These are phyloP conservation scores for Enteromius viviparus DNA, from an alignment of 2,797 vertebrate genomes.

Conservation along the genomic window DNA sequence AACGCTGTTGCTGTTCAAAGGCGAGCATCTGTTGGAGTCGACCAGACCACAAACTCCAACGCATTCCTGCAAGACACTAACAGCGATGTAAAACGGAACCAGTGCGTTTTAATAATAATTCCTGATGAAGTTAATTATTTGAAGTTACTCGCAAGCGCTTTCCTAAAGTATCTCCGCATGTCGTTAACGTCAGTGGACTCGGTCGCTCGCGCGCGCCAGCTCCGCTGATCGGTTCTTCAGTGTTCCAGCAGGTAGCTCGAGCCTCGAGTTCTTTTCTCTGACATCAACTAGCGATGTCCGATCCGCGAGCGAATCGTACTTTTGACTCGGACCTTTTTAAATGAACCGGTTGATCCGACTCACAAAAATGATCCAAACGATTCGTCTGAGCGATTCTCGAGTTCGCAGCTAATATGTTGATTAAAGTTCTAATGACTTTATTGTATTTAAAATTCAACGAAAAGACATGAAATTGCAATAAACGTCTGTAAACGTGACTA, in stretches of 20 bases:
- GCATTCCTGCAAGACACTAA: slow-evolving; percentile 13
- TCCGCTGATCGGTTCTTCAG: slow-evolving; percentile 59
- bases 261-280: slow-evolving; percentile 69
- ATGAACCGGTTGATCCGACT: not conserved
- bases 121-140: not conserved
- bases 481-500: not conserved
- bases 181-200: not conserved
- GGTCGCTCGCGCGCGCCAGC: slow-evolving; percentile 35
- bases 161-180: slow-evolving; percentile 23
- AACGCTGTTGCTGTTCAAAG: slow-evolving; percentile 21
- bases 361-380: not conserved
- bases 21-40: slow-evolving; percentile 10
- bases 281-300: slow-evolving; percentile 61
- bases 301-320: not conserved
- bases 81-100: slow-evolving; percentile 14
- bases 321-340: slow-evolving; percentile 10
- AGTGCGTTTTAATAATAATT: not conserved
- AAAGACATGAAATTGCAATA: not conserved
- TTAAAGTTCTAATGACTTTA: not conserved
- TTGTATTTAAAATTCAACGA: not conserved
- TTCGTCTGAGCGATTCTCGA: not conserved
- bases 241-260: slow-evolving; percentile 57
- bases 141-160: slow-evolving; percentile 15
- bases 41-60: slow-evolving; percentile 17
- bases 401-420: not conserved